Percentiles rank a stretch among this genome's conserved stretches.
Evolutionary conservation across 1,140 invertebrate genomes (phyloP).

Genomic region (Armadillidium nasatum): DNA sequence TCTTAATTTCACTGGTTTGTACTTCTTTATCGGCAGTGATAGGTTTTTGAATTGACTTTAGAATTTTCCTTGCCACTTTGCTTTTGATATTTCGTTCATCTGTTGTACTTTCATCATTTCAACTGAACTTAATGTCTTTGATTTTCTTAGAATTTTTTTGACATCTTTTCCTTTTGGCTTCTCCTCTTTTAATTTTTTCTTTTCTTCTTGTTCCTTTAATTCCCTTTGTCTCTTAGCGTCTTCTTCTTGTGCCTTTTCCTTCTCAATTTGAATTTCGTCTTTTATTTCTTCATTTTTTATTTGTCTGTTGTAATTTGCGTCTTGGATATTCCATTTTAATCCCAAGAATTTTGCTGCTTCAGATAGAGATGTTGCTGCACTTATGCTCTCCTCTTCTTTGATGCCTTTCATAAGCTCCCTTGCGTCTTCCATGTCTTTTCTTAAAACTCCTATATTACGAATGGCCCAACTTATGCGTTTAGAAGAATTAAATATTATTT

Average conservation of each 20-base stretch:
- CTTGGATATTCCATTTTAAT: conserved; percentile 42
- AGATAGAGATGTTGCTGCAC: conserved; percentile 30
- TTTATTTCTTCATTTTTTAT: conserved; percentile 3
- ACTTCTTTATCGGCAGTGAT: too few species aligned
- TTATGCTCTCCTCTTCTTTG: conserved; percentile 38
- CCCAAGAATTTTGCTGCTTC: conserved; percentile 41
- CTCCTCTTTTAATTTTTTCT: conserved; percentile 28
- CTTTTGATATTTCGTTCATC: conserved; percentile 19
- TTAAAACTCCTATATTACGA: conserved; percentile 32
- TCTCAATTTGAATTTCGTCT: conserved; percentile 20
- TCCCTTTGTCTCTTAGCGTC: conserved; percentile 14
- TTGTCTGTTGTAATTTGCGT: conserved; percentile 26
- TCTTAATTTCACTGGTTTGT: too few species aligned
- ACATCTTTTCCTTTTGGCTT: conserved; percentile 5
- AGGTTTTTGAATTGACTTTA: conserved; percentile 4
- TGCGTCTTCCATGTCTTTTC: conserved; percentile 38
- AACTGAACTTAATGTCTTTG: conserved; percentile 10
- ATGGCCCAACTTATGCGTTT: conserved; percentile 33
- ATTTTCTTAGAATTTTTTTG: conserved; percentile 14
- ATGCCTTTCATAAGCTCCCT: conserved; percentile 40
- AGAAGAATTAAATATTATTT: conserved; percentile 21
- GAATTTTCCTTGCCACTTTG: neutral
- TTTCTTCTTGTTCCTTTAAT: conserved; percentile 8
- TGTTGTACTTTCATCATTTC: conserved; percentile 19
- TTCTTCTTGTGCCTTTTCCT: conserved; percentile 18